Percentiles rank a stretch among this genome's conserved stretches.
Evolutionary conservation across 2,797 vertebrate genomes (phyloP).

Genomic region (Macropus fuliginosus): DNA sequence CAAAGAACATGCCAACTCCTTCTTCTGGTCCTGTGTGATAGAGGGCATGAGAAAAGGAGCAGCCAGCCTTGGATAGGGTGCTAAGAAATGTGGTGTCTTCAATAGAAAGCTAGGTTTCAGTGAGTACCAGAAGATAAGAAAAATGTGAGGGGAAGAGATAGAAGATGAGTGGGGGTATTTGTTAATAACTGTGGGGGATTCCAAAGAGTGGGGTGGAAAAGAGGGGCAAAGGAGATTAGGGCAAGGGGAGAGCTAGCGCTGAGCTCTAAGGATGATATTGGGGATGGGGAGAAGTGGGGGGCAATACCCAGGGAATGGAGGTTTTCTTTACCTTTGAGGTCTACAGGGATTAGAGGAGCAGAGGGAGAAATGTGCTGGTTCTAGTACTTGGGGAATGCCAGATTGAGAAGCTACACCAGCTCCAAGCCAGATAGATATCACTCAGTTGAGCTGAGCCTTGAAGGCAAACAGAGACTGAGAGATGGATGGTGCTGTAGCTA

Average conservation of each 20-base stretch:
- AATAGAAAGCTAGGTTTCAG: background rate
- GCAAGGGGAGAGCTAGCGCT: background rate
- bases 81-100: background rate
- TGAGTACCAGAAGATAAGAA: background rate
- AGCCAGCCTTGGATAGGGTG: background rate
- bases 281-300: too few species aligned
- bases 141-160: background rate
- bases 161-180: background rate
- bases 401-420: background rate
- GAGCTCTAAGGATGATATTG: background rate
- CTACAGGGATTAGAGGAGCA: background rate
- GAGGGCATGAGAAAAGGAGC: background rate
- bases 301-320: background rate
- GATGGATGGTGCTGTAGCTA: background rate
- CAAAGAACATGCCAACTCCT: too few species aligned
- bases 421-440: background rate
- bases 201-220: background rate
- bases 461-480: background rate
- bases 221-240: background rate
- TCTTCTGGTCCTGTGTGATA: background rate
- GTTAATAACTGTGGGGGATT: background rate
- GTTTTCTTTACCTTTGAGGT: background rate
- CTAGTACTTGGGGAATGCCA: background rate
- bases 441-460: background rate
- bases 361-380: background rate